These are phyloP conservation scores for Corvus moneduloides DNA, from an alignment of 2,113 vertebrate genomes.

Conservation along the genomic window DNA sequence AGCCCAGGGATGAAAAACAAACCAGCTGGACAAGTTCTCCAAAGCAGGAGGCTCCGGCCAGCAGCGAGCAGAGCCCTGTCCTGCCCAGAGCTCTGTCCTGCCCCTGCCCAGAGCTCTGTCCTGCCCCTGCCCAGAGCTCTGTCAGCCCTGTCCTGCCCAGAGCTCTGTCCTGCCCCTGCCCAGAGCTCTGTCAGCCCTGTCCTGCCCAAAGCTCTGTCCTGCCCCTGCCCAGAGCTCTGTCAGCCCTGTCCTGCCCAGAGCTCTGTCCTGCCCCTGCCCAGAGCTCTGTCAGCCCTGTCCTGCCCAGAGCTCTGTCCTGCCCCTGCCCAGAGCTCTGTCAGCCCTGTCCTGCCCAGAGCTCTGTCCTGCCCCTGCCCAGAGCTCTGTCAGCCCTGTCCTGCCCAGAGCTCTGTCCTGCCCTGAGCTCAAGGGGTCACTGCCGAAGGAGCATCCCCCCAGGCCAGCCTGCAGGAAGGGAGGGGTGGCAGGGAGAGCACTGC, in stretches of 20 bases:
- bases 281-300: neutral
- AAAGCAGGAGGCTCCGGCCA: neutral
- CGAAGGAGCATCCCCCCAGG: neutral
- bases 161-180: neutral
- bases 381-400: neutral
- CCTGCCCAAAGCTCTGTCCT: too few relatives aligned
- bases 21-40: conserved; percentile 29
- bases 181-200: too few relatives aligned
- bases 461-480: rapidly evolving
- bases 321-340: neutral
- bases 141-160: neutral
- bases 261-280: neutral
- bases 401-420: neutral
- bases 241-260: too few relatives aligned
- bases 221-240: too few relatives aligned
- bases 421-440: neutral
- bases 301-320: neutral
- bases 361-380: neutral
- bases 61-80: neutral
- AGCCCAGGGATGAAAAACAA: conserved; percentile 61
- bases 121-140: neutral
- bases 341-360: neutral
- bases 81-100: neutral
- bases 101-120: neutral
- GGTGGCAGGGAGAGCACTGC: neutral